Base-by-base conservation (phyloP, 2,113 vertebrate genomes). In the Apodemus speciosus region DNA sequence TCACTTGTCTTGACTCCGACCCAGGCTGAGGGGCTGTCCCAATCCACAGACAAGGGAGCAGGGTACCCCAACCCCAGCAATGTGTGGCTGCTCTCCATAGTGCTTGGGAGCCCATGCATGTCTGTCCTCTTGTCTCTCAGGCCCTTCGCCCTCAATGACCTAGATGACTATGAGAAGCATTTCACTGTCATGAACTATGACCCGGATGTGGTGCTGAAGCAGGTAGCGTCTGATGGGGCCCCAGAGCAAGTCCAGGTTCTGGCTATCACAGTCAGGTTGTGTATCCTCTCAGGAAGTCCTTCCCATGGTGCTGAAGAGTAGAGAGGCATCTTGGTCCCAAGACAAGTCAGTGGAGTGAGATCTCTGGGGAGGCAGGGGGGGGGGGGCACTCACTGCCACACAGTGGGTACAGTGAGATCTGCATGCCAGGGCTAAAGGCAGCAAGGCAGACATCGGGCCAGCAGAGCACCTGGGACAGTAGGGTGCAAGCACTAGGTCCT, bases 101-200 rank as follows among this genome's bases (percentile, higher is more conserved):
- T 23, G 3, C 68, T 71, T 23, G 2, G 71, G 77, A 64, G n/a
- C 60, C 60, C 66, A 27, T 9, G 1, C 38, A 32, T 20, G 4
- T 0, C 0, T 0, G 2, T 77, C 35, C 5, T 0, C 58, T 79
- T 40, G 1, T 91, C 92, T 64, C 71, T 2, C 75, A 99, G 99
- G 96, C 98, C 99, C 0, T 99, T 99, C 56, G 98, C 99, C 0
- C 98, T 99, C 43, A 97, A 98, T 16, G 98, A 99, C 91, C 98
- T 99, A 93, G 99, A 99, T 62, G 99, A 99, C 96, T 99, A 99
- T 2, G 99, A 99, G 96, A 99, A 99, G 88, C 99, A 99, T 96
- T 99, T 99, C 98, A 99, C 99, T 0, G 99, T 99, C 73, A 99
- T 99, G 99, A 99, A 99, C 97, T 99, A 99, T 0, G 96, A 98